Percentiles rank a stretch among this genome's conserved stretches.
phyloP scores from a whole-genome alignment of 2,797 vertebrate species.

The Argya squamiceps region DNA sequence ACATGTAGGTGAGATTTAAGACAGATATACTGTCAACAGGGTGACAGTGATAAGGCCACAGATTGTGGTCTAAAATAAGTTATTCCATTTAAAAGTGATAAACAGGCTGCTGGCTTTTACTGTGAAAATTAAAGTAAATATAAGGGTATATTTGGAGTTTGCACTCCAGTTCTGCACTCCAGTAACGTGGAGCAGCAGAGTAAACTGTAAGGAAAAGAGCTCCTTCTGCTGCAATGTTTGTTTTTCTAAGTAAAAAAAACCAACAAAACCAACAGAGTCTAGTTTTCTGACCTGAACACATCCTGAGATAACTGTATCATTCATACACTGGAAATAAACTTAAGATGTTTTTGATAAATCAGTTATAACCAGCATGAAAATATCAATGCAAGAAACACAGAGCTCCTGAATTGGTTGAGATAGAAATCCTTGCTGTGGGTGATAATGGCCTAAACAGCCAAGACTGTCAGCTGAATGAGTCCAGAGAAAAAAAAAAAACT shows the following conservation, averaged over 20 bases:
- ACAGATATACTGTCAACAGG: neutral
- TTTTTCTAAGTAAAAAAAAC: neutral
- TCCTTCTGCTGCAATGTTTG: rapidly evolving
- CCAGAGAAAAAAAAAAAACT: neutral
- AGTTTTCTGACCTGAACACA: neutral
- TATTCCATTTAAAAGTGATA: neutral
- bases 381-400: neutral
- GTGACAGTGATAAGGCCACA: neutral
- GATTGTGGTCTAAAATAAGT: conserved; percentile 10
- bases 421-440: neutral
- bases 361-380: neutral
- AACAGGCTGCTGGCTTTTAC: neutral
- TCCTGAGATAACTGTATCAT: neutral
- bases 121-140: neutral
- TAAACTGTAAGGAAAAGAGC: rapidly evolving
- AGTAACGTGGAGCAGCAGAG: neutral
- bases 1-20: conserved; percentile 18
- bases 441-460: neutral
- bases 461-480: neutral
- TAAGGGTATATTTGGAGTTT: neutral
- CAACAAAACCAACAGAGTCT: rapidly evolving
- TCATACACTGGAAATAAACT: neutral
- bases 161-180: neutral
- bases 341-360: neutral
- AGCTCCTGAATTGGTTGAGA: neutral